Conservation (phyloP, 2,888 invertebrate genomes). For the Octonoba sinensis region DNA sequence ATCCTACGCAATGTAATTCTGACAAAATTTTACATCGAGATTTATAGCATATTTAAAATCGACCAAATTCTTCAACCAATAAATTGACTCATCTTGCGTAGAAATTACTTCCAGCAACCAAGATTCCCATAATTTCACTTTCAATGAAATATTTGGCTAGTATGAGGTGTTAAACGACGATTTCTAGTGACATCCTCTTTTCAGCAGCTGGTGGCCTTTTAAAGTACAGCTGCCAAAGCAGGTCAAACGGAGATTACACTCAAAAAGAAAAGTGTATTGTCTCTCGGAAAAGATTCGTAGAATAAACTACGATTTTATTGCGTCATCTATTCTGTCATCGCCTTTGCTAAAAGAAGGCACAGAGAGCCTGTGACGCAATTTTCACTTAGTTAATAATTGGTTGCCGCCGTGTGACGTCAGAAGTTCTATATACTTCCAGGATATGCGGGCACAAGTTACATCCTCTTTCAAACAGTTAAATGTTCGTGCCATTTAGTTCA, state of each 20-base stretch:
- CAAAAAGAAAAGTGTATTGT: constrained; percentile 33
- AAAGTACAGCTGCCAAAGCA: constrained; percentile 33
- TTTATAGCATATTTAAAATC: too few species aligned
- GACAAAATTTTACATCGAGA: too few species aligned
- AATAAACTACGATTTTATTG: constrained; percentile 43
- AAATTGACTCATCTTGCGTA: too few species aligned
- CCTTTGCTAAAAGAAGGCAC: constrained; percentile 16
- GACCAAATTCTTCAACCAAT: too few species aligned
- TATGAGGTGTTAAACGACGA: too few species aligned
- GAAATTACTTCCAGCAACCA: too few species aligned
- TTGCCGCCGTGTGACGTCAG: constrained; percentile 34
- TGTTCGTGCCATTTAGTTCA: not conserved
- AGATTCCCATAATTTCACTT: too few species aligned
- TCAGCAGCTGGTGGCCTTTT: too few species aligned
- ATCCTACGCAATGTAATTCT: too few species aligned
- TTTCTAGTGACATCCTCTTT: too few species aligned
- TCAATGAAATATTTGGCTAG: too few species aligned
- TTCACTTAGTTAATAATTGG: constrained; percentile 50
- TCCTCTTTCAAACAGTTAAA: constrained; percentile 46
- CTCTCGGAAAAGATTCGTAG: constrained; percentile 11
- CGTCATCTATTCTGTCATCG: constrained; percentile 39
- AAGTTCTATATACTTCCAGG: constrained; percentile 51
- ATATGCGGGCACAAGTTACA: constrained; percentile 40
- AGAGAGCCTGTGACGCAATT: constrained; percentile 47
- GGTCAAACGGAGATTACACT: constrained; percentile 40